Evolutionary conservation across 92 coral and sea anemone genomes (phyloP), one percentile per base, ranked within the genome.

Genomic region (Micromussa lordhowensis): DNA sequence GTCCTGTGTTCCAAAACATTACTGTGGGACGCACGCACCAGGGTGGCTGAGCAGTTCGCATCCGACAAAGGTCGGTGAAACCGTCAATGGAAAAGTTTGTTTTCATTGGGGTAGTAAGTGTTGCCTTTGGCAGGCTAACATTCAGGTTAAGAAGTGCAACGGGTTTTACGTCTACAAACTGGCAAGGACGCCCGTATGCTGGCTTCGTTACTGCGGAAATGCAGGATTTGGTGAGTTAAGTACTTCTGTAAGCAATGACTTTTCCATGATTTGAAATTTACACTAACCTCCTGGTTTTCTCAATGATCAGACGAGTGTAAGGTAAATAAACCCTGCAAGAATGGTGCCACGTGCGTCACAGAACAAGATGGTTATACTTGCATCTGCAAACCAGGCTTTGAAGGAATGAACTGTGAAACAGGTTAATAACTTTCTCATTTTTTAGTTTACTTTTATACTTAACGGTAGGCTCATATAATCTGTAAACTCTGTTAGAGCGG

Each of bases 11-110:
- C 88, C 88, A n/a, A 49, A 32, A 1, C 24, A 88, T 74, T 84
- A 80, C 82, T 94, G 97, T 68, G 95, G 93, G 44, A 93, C 95
- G 16, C 87, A 87, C 38, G 91, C 93, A 40, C 88, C 95, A 4
- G 95, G 95, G 18, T 93, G 95, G 95, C 57, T 93, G 71, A 70
- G 73, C 29, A 85, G 88, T 1, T 22, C 81, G 21, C 96, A 88
- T 61, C 96, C 96, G 12, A 69, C 90, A 24, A 54, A 68, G 73
- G 82, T 58, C 32, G 85, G 92, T 24, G 87, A 90, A 16, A 4
- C 78, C 14, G 94, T 91, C 31, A 88, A 82, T 18, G 87, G 92
- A 0, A 79, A 70, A 32, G 96, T 88, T 24, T 93, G 96, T 40
- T 93, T 85, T 28, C 89, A 91, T 61, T 85, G 94, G 92, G 5